Evolutionary conservation across 1,140 invertebrate genomes (phyloP).

Genomic region (Drosophila persimilis): DNA sequence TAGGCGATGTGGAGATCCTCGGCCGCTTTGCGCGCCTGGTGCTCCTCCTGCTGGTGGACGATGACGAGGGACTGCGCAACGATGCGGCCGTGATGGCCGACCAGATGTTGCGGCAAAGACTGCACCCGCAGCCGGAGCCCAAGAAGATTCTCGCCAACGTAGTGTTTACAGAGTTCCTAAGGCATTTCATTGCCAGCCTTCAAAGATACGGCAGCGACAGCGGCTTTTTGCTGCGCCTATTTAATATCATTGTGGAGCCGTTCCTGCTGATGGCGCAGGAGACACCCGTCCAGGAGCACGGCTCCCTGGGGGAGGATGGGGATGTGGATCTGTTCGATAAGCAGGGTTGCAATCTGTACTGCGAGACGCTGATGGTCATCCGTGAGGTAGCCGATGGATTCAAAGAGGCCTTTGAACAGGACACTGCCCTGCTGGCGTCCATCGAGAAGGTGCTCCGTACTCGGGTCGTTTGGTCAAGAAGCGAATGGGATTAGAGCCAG

Average conservation of each 20-base stretch:
- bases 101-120: not conserved
- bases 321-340: slow-evolving; percentile 70
- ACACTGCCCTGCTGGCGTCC: not conserved
- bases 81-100: slow-evolving; percentile 40
- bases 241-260: slow-evolving; percentile 52
- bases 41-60: slow-evolving; percentile 68
- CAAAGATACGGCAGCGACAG: slow-evolving; percentile 1
- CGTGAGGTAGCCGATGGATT: slow-evolving; percentile 13
- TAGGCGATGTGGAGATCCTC: slow-evolving; percentile 38
- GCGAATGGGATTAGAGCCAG: not conserved
- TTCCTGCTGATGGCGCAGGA: slow-evolving; percentile 17
- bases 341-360: slow-evolving; percentile 69
- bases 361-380: slow-evolving; percentile 53
- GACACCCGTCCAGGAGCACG: not conserved
- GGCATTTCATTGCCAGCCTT: slow-evolving; percentile 27
- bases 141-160: slow-evolving; percentile 46
- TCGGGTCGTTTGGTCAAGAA: too few relatives aligned
- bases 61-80: slow-evolving; percentile 66
- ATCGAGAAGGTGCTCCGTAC: slow-evolving; percentile 1
- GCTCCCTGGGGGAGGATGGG: not conserved
- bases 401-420: not conserved
- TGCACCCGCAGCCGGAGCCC: not conserved
- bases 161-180: slow-evolving; percentile 36
- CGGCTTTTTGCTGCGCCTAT: slow-evolving; percentile 42
- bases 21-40: slow-evolving; percentile 49